Evolutionary conservation across 2,797 vertebrate genomes (phyloP).

Genomic region (Clangula hyemalis): DNA sequence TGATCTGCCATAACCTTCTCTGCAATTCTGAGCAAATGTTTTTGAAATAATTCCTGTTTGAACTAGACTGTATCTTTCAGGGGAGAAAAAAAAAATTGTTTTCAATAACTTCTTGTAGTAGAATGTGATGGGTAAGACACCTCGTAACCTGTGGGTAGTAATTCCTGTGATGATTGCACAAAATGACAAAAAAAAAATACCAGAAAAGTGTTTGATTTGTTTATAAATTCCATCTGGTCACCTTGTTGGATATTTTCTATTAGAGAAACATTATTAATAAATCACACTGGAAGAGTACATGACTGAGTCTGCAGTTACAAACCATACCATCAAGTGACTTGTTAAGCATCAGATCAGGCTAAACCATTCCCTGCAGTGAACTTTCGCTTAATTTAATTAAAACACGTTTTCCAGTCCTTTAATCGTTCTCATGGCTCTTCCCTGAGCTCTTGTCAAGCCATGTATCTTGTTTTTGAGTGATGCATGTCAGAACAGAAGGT

Average conservation of each 20-base stretch:
- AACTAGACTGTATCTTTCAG: not conserved
- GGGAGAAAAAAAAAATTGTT: not conserved
- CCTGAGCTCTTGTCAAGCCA: conserved; percentile 4
- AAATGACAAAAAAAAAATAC: not conserved
- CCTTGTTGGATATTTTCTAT: not conserved
- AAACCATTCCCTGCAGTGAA: not conserved
- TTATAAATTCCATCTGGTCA: not conserved
- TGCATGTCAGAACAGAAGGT: not conserved
- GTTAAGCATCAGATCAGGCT: not conserved
- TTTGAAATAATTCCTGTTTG: conserved; percentile 3
- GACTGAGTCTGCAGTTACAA: conserved; percentile 14
- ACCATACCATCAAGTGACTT: conserved; percentile 2
- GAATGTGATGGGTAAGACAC: not conserved
- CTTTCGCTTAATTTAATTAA: conserved; percentile 45
- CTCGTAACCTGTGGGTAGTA: not conserved
- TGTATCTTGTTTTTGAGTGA: conserved; percentile 11
- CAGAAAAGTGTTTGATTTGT: not conserved
- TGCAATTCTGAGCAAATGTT: not conserved
- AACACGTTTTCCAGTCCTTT: conserved; percentile 10
- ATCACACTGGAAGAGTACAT: not conserved
- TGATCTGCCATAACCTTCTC: not conserved
- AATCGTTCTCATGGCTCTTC: conserved; percentile 21
- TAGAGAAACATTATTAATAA: conserved; percentile 20
- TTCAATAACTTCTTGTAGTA: not conserved
- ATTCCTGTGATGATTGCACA: not conserved